Evolutionary conservation across 2,797 vertebrate genomes (phyloP).

Genomic region (Arctocebus calabarensis): DNA sequence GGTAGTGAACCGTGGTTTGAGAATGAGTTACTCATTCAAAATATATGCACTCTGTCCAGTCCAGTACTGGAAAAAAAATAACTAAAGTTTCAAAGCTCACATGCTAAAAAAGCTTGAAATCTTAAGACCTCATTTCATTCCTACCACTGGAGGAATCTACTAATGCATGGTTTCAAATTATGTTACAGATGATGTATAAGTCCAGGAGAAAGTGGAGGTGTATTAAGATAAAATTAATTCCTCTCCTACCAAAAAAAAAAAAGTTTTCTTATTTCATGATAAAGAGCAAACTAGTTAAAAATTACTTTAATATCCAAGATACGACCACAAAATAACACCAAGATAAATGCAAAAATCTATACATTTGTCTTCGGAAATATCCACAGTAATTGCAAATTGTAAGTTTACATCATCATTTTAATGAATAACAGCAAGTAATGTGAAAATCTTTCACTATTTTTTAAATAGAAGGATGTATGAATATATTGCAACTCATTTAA

Average conservation of each 20-base stretch:
- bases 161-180: constrained; percentile 16
- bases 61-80: neutral
- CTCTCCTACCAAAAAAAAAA: neutral
- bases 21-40: neutral
- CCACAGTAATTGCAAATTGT: constrained; percentile 43
- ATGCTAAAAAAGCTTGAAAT: neutral
- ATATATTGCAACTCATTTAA: constrained; percentile 58
- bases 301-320: constrained; percentile 2
- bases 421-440: constrained; percentile 25
- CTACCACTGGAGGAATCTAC: neutral
- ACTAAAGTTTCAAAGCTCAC: neutral
- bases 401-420: constrained; percentile 32
- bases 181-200: neutral
- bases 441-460: constrained; percentile 7
- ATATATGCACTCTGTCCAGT: neutral
- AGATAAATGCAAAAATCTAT: neutral
- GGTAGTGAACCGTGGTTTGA: neutral
- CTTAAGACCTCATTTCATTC: neutral
- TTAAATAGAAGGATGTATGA: constrained; percentile 58
- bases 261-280: neutral
- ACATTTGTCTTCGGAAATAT: neutral
- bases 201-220: neutral
- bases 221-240: constrained; percentile 12
- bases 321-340: neutral
- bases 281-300: constrained; percentile 31